Evolutionary conservation across 1,140 invertebrate genomes (phyloP), one percentile per base, ranked within the genome.

Genomic region (Drosophila takahashii): DNA sequence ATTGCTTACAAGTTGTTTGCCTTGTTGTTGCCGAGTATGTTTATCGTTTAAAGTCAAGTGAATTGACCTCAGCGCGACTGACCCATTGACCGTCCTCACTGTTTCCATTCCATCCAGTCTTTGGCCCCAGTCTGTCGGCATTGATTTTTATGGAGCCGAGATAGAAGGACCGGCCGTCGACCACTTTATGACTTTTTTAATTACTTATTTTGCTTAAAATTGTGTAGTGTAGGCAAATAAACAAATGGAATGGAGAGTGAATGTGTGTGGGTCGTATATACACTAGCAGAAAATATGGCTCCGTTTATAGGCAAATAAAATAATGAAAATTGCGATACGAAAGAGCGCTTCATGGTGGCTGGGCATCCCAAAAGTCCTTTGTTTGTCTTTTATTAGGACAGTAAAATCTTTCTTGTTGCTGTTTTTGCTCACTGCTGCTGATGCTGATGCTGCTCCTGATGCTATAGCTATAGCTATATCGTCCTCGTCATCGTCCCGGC

Each of bases 281-380:
- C 79, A 83, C 76, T 85, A 59, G 61, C 79, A 67, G 53, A 77
- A 91, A 87, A 84, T 91, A 91, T 91, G 73, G 71, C 75, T 87
- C 67, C 78, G 83, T 91, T 91, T 91, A 91, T 91, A 78, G 77
- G 81, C 81, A 85, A 91, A 91, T 91, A 91, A 91, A 91, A 90
- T 91, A 91, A 91, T 91, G 90, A 76, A 90, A 91, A 91, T 89
- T 79, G 79, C 81, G 73, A 85, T 89, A 75, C 85, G 69, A 80
- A 67, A 83, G 87, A 78, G 73, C 73, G 77, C 48, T n/a, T n/a
- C 54, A 32, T 26, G 58, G 52, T 45, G 50, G 65, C 58, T 50
- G 50, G 66, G 53, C 78, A 71, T 34, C 76, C 62, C 75, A 76
- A 53, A 72, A 60, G 81, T 91, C 81, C 50, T 81, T 91, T 91